These are phyloP conservation scores for Calephelis nemesis DNA, from an alignment of 1,140 invertebrate genomes.

Conservation along the genomic window DNA sequence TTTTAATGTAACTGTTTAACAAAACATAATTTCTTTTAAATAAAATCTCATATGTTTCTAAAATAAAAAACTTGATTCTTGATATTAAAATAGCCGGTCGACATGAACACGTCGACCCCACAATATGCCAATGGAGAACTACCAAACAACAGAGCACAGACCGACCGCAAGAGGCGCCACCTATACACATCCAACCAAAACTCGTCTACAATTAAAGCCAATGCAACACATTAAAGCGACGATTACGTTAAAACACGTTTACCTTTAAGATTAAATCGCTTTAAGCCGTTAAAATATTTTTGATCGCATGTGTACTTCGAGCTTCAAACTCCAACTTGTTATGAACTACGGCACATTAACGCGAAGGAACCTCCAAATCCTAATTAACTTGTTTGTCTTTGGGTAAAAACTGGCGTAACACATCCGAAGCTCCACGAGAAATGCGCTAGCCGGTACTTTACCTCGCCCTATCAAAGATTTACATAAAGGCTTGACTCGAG, in stretches of 20 bases:
- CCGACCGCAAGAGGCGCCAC: slow-evolving; percentile 21
- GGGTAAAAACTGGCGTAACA: slow-evolving; percentile 15
- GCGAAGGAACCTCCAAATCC: slow-evolving; percentile 10
- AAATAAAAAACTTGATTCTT: slow-evolving; percentile 9
- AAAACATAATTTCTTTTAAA: neutral
- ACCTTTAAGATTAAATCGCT: slow-evolving; percentile 32
- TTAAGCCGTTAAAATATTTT: slow-evolving; percentile 21
- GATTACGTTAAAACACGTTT: slow-evolving; percentile 41
- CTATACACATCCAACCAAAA: slow-evolving; percentile 23
- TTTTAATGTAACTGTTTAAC: neutral
- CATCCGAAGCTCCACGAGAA: slow-evolving; percentile 11
- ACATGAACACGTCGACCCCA: neutral
- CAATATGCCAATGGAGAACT: neutral
- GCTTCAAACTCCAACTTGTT: neutral
- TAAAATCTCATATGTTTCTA: neutral
- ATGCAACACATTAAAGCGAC: slow-evolving; percentile 36
- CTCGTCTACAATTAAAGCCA: slow-evolving; percentile 37
- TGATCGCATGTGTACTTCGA: slow-evolving; percentile 22
- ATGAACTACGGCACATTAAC: slow-evolving; percentile 12
- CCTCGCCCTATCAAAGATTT: slow-evolving; percentile 51
- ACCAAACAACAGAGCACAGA: slow-evolving; percentile 22
- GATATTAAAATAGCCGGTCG: neutral
- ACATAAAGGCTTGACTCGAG: slow-evolving; percentile 59
- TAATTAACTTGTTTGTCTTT: slow-evolving; percentile 13
- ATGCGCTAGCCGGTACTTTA: slow-evolving; percentile 50